A percentile compares a stretch with the other conserved stretches of the same genome.
These are phyloP conservation scores for Allygus modestus DNA, from an alignment of 2,888 invertebrate species.

Conservation along the genomic window DNA sequence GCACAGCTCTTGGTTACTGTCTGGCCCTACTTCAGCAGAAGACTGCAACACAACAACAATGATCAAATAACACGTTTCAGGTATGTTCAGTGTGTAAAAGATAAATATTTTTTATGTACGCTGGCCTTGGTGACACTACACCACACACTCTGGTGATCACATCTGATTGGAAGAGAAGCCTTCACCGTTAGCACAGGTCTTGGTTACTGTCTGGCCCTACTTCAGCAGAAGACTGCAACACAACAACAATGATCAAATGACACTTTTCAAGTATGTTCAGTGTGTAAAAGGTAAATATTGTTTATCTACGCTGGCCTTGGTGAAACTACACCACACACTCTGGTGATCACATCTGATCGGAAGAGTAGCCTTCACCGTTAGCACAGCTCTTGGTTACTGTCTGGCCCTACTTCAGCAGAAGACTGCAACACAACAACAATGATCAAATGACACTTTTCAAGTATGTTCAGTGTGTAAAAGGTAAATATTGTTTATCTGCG, in stretches of 20 bases:
- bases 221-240: conserved; percentile 8
- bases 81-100: too few relatives aligned
- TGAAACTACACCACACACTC: neutral
- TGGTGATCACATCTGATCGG: neutral
- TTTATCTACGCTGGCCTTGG: neutral
- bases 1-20: neutral
- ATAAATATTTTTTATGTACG: neutral
- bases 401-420: neutral
- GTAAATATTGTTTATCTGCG: neutral
- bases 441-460: too few relatives aligned
- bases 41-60: conserved; percentile 10
- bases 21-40: neutral
- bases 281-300: too few relatives aligned
- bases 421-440: conserved; percentile 10
- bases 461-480: too few relatives aligned
- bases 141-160: neutral
- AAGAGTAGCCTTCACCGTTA: neutral
- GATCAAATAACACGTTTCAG: too few relatives aligned
- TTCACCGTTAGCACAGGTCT: neutral
- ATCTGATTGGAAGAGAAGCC: neutral
- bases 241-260: neutral
- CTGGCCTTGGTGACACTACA: neutral
- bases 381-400: neutral
- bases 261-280: too few relatives aligned
- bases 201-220: neutral